phyloP scores from a whole-genome alignment of 2,797 vertebrate species.

The Euphonia xanthogaster region DNA sequence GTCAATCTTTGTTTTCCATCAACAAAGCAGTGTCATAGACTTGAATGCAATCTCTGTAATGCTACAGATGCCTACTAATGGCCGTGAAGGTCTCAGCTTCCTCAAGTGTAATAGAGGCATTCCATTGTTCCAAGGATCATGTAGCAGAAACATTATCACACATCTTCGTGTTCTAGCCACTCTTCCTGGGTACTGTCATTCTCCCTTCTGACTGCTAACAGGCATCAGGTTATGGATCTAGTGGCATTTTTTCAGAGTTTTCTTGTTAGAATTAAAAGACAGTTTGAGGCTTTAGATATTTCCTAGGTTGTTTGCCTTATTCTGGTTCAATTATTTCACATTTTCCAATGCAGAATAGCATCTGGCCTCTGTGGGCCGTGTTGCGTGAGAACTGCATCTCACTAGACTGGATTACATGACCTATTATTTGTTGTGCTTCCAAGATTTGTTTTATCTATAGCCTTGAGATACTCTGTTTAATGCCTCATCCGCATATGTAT shows the following conservation, averaged over 20 bases:
- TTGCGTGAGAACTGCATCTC: neutral
- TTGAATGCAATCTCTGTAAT: neutral
- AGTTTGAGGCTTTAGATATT: neutral
- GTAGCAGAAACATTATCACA: neutral
- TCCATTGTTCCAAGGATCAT: neutral
- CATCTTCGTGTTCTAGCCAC: neutral
- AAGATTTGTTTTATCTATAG: slow-evolving; percentile 5
- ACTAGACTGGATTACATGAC: slow-evolving; percentile 10
- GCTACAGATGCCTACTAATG: neutral
- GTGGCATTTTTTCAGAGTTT: neutral
- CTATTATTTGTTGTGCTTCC: slow-evolving; percentile 39
- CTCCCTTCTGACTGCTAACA: neutral
- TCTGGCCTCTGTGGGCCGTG: neutral
- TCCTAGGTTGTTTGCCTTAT: neutral
- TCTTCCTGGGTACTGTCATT: neutral
- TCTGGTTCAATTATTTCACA: neutral
- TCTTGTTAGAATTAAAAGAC: neutral
- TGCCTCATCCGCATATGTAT: slow-evolving; percentile 23
- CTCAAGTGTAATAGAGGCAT: neutral
- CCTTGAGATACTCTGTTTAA: slow-evolving; percentile 21
- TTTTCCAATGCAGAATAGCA: neutral
- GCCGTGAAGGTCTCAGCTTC: neutral
- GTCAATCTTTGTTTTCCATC: neutral
- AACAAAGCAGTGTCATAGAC: neutral
- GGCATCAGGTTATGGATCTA: neutral